A percentile compares a stretch with the other conserved stretches of the same genome.
These are phyloP conservation scores for Odiellus spinosus DNA, from an alignment of 2,888 invertebrate genomes.

Conservation along the genomic window DNA sequence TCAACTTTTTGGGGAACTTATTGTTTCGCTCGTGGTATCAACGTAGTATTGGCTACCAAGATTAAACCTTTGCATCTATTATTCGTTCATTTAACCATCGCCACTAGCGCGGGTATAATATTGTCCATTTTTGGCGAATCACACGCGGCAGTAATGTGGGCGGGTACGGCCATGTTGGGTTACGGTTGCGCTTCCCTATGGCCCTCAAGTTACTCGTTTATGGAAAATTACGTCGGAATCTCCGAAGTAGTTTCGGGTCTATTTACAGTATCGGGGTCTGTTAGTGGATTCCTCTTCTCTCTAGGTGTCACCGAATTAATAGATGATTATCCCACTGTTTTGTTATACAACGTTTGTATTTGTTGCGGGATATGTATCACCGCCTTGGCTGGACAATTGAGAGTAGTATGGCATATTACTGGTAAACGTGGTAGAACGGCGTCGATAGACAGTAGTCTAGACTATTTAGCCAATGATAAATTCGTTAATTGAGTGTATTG, in stretches of 20 bases:
- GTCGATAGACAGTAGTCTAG: too few species aligned
- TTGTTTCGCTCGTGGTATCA: conserved; percentile 30
- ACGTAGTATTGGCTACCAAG: conserved; percentile 23
- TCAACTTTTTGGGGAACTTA: conserved; percentile 34
- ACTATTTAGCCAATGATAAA: too few species aligned
- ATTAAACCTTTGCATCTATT: conserved; percentile 8
- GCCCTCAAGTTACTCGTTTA: conserved; percentile 13
- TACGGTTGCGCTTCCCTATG: conserved; percentile 15
- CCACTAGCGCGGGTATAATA: conserved; percentile 5
- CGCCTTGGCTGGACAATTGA: too few species aligned
- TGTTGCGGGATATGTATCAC: too few species aligned
- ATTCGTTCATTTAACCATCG: conserved; percentile 8
- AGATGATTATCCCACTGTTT: too few species aligned
- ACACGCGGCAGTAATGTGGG: conserved; percentile 9
- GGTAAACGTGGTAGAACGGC: too few species aligned
- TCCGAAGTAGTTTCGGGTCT: conserved; percentile 13
- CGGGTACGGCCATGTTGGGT: conserved; percentile 11
- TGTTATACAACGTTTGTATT: too few species aligned
- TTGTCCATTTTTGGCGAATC: conserved; percentile 8
- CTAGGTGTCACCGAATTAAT: too few species aligned
- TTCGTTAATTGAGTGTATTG: too few species aligned
- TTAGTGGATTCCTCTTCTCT: too few species aligned
- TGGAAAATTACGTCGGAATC: conserved; percentile 12
- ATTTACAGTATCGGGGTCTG: conserved; percentile 15
- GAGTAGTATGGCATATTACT: too few species aligned